phyloP scores from a whole-genome alignment of 2,113 vertebrate genomes.

The Agapornis roseicollis region DNA sequence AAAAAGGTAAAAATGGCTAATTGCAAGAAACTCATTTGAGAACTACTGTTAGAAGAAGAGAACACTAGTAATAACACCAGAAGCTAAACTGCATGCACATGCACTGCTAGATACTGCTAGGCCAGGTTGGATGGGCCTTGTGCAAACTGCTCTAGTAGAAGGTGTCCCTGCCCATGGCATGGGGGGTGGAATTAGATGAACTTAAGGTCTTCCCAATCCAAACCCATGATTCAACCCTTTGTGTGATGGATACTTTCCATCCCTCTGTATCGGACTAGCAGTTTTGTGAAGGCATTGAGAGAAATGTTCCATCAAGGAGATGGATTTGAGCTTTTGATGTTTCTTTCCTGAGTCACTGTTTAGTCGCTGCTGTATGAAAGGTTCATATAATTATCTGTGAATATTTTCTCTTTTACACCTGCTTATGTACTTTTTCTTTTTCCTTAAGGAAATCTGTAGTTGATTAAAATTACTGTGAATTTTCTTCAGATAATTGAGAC shows the following conservation, averaged over 20 bases:
- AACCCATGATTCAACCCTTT: neutral
- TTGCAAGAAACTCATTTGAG: neutral
- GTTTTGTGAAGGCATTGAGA: neutral
- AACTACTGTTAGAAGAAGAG: neutral
- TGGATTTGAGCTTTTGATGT: neutral
- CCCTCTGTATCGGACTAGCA: fast-evolving
- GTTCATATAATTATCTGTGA: neutral
- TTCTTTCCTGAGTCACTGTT: neutral
- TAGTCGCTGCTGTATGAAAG: neutral
- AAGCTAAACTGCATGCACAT: neutral
- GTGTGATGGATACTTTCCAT: neutral
- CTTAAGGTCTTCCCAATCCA: neutral
- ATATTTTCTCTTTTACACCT: slow-evolving; percentile 29
- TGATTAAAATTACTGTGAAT: slow-evolving; percentile 30
- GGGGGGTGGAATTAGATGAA: neutral
- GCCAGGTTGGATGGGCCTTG: neutral
- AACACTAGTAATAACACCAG: neutral
- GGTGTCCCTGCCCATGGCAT: neutral
- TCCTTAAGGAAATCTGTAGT: neutral
- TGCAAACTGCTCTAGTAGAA: neutral
- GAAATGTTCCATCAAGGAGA: neutral
- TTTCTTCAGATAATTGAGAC: slow-evolving; percentile 16
- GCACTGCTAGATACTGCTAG: neutral
- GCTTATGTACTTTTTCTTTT: neutral
- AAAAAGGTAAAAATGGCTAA: neutral